Base-by-base conservation (phyloP, 2,797 vertebrate species). In the Tokudaia muenninki region DNA sequence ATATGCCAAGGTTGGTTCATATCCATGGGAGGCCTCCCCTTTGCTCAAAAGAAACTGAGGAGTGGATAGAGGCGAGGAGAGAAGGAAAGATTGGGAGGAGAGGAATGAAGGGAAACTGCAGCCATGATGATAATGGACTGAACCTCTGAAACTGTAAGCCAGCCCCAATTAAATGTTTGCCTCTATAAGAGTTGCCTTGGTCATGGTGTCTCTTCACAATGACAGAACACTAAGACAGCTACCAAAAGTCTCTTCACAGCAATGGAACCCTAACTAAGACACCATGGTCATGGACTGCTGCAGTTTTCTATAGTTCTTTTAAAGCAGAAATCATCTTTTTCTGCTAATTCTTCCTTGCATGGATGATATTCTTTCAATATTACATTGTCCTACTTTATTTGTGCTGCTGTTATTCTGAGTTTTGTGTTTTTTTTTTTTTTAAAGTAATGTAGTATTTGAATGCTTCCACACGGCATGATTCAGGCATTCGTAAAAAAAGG, bases 241-340 rank as follows among this genome's bases (percentile, higher is more conserved):
- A 41, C 41, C 41, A 41, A 41, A 41, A 41, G n/a, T 37, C 19
- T 37, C 19, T 72, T 72, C 70, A 72, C n/a, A 72, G 17, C 70
- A 37, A 37, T 37, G 17, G 10, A 72, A 72, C n/a, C 17, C 3
- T n/a, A 72, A 17, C 55, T 17, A 57, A 65, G 26, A 65, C 19
- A 26, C 22, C 61, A 26, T 63, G 61, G 61, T 63, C 63, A 29
- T 65, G 63, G 26, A 65, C 29, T 65, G 63, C 29, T 65, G 11
- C 63, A 65, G 26, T 65, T 72, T 61, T 94, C 52, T 94, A 61
- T 50, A 79, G 44, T 52, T 52, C 47, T 90, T 72, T 70, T 90
- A 65, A 79, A 65, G 24, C 14, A 47, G 31, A 80, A 91, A 55
- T 19, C 72, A 87, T 87, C 59, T 29, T 91, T 87, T 70, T 14